phyloP scores from a whole-genome alignment of 2,888 invertebrate species.

The Polydrusus cervinus region DNA sequence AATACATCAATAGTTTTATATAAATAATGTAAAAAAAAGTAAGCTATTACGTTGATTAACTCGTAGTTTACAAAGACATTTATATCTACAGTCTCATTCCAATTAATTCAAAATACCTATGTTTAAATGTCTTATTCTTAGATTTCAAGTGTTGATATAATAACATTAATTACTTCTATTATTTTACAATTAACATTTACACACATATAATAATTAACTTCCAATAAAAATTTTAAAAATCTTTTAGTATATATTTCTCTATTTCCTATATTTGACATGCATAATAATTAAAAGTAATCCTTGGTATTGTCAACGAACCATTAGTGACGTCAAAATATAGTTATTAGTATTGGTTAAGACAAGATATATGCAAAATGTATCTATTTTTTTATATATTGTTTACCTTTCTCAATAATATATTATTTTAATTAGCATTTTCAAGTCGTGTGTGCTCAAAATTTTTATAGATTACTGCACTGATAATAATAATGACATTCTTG shows the following conservation, averaged over 20 bases:
- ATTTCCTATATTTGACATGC: slow-evolving; percentile 6
- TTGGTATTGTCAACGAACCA: slow-evolving; percentile 16
- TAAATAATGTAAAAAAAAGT: too few relatives aligned
- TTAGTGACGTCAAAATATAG: slow-evolving; percentile 7
- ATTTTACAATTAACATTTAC: slow-evolving; percentile 10
- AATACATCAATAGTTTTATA: too few relatives aligned
- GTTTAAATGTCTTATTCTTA: background rate
- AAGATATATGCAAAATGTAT: background rate
- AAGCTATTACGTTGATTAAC: too few relatives aligned
- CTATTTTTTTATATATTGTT: background rate
- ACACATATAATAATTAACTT: background rate
- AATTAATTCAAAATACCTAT: too few relatives aligned
- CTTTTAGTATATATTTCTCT: background rate
- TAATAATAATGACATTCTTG: background rate
- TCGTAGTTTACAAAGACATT: too few relatives aligned
- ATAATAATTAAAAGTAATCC: slow-evolving; percentile 1
- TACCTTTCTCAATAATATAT: background rate
- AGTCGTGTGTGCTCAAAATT: background rate
- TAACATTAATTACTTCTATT: slow-evolving; percentile 7
- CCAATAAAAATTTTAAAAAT: background rate
- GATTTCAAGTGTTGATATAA: background rate
- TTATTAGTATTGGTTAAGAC: background rate
- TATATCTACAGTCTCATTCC: too few relatives aligned
- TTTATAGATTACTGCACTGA: background rate
- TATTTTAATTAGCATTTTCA: slow-evolving; percentile 4